Conservation (phyloP, 2,113 vertebrate genomes). For the Elanoides forficatus region DNA sequence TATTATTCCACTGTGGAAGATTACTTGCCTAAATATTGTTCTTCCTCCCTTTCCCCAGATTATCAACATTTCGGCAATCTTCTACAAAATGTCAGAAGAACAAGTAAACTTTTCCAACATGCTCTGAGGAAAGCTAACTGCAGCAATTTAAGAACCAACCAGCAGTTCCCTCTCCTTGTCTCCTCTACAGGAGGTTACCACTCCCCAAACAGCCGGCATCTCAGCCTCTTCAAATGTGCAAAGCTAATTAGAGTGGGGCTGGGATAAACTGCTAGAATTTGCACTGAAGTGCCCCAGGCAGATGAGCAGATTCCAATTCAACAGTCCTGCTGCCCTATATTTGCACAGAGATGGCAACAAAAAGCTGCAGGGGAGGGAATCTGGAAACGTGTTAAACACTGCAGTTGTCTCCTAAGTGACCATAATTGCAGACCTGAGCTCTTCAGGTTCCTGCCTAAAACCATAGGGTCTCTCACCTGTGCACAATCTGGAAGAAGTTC, state of each 20-base stretch:
- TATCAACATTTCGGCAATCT: conserved; percentile 2
- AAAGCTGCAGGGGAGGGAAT: conserved; percentile 41
- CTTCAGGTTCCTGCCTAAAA: neutral
- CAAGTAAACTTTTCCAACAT: neutral
- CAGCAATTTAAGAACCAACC: neutral
- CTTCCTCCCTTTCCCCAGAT: neutral
- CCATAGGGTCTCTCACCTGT: conserved; percentile 7
- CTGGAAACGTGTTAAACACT: conserved; percentile 12
- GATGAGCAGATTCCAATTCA: neutral
- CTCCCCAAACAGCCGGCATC: neutral
- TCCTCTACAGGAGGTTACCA: neutral
- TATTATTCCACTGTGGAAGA: neutral
- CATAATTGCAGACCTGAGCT: neutral
- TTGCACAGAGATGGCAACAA: conserved; percentile 15
- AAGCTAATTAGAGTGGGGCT: conserved; percentile 10
- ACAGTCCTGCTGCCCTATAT: conserved; percentile 25
- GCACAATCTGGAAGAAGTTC: neutral
- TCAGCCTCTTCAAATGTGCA: neutral
- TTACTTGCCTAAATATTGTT: neutral
- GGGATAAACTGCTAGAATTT: neutral
- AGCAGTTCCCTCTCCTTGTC: neutral
- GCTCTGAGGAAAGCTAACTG: neutral
- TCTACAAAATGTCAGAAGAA: conserved; percentile 30
- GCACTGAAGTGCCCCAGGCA: conserved; percentile 36
- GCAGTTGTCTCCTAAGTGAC: conserved; percentile 45